Base-by-base conservation (phyloP, 2,797 vertebrate species). In the Notoglanidium macrostoma region DNA sequence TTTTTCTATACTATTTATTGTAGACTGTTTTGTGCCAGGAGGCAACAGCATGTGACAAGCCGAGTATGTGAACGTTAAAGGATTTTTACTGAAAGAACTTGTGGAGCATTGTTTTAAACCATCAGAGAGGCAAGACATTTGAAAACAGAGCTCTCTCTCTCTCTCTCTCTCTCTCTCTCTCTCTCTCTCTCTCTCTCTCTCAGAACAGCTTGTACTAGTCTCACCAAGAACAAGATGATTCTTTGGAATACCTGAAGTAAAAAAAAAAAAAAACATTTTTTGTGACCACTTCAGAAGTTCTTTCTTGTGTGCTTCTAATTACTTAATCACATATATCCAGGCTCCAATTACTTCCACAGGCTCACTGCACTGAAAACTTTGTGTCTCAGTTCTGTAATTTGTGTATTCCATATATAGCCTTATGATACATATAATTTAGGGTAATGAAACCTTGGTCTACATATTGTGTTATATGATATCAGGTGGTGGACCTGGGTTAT, bases 41-140 rank as follows among this genome's bases (percentile, higher is more conserved):
- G 55, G 61, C 72, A 85, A 85, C 40, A 85, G 72, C 35, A 77
- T 85, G 76, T 80, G 76, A 80, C 63, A 81, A 78, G 49, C 65
- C 46, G 26, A 77, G 73, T 32, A 40, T 78, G 63, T 78, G 51
- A 86, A 84, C 11, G 32, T 59, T 81, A 59, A 79, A 79, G 32
- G 51, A 72, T 81, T 80, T 70, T 57, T 49, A 72, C 57, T 68
- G 46, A 65, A 76, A 70, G 35, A 76, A 78, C 17, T 67, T 78
- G 46, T 68, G 29, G 49, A 70, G 78, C 77, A 59, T 76, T 86
- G 61, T 61, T 80, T 86, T 46, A 81, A 78, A 57, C 46, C 72
- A 77, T 85, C 57, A 85, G 40, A 84, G 51, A 84, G 83, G 67
- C 7, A 57, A 44, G 17, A 83, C 63, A 83, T 49, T 40, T 65